phyloP scores from a whole-genome alignment of 1,140 invertebrate species.

The Camponotus vicinus region DNA sequence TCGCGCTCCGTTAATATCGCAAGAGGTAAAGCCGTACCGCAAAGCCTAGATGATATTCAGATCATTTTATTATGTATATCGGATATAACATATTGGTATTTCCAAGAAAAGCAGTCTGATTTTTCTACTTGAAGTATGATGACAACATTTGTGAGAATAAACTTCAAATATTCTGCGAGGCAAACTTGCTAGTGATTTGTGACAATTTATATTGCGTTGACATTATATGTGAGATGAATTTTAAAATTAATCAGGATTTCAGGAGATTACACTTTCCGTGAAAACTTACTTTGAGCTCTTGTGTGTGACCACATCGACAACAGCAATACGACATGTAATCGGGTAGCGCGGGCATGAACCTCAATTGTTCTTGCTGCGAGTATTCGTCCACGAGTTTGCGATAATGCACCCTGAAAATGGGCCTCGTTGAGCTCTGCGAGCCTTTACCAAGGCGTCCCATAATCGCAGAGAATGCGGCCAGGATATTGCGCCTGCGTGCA shows the following conservation, averaged over 20 bases:
- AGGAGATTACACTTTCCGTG: too few relatives aligned
- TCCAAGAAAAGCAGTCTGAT: neutral
- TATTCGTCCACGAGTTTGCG: conserved; percentile 88
- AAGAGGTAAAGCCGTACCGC: conserved; percentile 21
- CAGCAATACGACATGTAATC: conserved; percentile 89
- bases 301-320: conserved; percentile 88
- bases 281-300: conserved; percentile 88
- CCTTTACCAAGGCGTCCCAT: conserved; percentile 87
- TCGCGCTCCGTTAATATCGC: conserved; percentile 69
- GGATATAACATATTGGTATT: neutral
- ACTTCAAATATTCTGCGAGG: neutral
- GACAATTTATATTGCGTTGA: too few relatives aligned
- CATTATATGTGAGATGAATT: neutral
- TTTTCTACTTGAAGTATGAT: neutral
- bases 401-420: conserved; percentile 88
- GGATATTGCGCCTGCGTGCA: conserved; percentile 82
- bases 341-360: conserved; percentile 85
- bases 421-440: conserved; percentile 82
- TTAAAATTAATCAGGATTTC: neutral
- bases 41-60: neutral
- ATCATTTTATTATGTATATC: conserved; percentile 17
- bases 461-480: conserved; percentile 83
- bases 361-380: conserved; percentile 82
- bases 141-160: neutral
- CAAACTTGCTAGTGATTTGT: too few relatives aligned